phyloP scores from a whole-genome alignment of 2,113 vertebrate genomes.

The Phyllostomus discolor region DNA sequence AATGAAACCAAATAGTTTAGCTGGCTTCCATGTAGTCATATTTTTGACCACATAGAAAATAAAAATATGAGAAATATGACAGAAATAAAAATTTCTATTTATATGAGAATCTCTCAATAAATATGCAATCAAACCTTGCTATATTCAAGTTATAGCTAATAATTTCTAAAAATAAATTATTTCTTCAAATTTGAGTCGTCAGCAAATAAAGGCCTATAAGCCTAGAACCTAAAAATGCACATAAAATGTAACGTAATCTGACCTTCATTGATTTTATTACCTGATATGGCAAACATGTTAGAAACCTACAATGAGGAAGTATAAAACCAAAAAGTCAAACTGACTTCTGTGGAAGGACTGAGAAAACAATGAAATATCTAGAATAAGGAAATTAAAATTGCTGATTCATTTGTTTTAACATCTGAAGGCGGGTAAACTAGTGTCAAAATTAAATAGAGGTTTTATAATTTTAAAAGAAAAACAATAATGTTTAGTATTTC shows the following conservation, averaged over 20 bases:
- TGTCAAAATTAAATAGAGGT: not conserved
- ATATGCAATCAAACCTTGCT: constrained; percentile 1
- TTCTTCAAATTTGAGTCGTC: not conserved
- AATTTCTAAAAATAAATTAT: constrained; percentile 30
- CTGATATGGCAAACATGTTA: not conserved
- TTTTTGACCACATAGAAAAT: constrained; percentile 3
- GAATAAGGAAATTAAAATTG: constrained; percentile 33
- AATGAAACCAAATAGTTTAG: not conserved
- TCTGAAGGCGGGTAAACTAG: not conserved
- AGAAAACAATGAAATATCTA: constrained; percentile 20
- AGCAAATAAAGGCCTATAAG: constrained; percentile 22
- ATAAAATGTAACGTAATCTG: constrained; percentile 19
- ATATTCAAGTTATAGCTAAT: constrained; percentile 1
- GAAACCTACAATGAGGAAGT: not conserved
- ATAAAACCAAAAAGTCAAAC: constrained; percentile 36
- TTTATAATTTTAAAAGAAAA: constrained; percentile 6
- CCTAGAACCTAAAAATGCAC: constrained; percentile 9
- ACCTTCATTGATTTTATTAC: not conserved
- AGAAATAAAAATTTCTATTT: constrained; percentile 24
- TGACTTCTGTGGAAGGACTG: not conserved
- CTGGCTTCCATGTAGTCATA: constrained; percentile 14
- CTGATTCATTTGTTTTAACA: constrained; percentile 30
- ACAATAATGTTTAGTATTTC: not conserved
- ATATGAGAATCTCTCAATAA: constrained; percentile 18
- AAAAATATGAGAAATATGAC: not conserved